phyloP scores from a whole-genome alignment of 2,888 invertebrate species.

The Mellilla xanthometata region DNA sequence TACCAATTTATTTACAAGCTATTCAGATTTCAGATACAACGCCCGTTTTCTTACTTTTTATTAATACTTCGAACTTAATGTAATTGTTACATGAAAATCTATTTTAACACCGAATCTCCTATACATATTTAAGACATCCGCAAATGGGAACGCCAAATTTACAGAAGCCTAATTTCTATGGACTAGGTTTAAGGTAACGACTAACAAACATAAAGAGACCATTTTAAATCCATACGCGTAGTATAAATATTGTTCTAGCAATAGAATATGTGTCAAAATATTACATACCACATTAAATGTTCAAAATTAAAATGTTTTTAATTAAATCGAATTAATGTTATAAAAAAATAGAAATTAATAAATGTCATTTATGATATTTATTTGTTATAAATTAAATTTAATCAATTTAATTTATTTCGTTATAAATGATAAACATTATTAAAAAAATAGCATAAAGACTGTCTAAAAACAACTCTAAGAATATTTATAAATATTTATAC shows the following conservation, averaged over 20 bases:
- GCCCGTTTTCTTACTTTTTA: constrained; percentile 11
- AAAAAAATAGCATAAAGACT: too few relatives aligned
- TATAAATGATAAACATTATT: too few relatives aligned
- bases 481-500: too few relatives aligned
- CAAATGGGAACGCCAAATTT: constrained; percentile 42
- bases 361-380: too few relatives aligned
- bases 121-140: constrained; percentile 10
- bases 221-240: constrained; percentile 30
- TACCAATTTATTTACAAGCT: constrained; percentile 55
- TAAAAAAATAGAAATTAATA: too few relatives aligned
- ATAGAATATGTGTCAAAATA: too few relatives aligned
- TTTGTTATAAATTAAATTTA: too few relatives aligned
- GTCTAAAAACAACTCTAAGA: too few relatives aligned
- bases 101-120: constrained; percentile 36
- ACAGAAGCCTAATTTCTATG: constrained; percentile 65
- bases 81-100: constrained; percentile 40
- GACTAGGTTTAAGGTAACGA: constrained; percentile 74
- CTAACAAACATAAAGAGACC: constrained; percentile 50
- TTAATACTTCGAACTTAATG: constrained; percentile 37
- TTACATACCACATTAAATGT: too few relatives aligned
- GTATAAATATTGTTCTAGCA: constrained; percentile 11
- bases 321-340: too few relatives aligned
- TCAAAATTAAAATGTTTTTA: too few relatives aligned
- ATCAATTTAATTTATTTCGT: too few relatives aligned
- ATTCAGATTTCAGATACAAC: constrained; percentile 25